These are phyloP conservation scores for Cyaniris semiargus DNA, from an alignment of 2,888 invertebrate genomes.

Conservation along the genomic window DNA sequence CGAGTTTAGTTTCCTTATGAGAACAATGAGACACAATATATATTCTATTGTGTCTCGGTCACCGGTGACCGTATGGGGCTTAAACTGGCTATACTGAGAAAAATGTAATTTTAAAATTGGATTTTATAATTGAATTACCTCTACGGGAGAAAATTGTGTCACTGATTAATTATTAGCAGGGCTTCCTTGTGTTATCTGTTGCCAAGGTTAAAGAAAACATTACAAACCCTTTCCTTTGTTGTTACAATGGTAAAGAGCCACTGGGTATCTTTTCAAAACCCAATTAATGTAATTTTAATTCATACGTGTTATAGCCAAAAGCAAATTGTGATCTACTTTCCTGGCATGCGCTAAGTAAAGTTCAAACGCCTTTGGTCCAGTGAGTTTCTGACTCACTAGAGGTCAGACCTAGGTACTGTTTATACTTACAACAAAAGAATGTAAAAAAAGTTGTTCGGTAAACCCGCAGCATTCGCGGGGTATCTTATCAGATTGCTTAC, in stretches of 20 bases:
- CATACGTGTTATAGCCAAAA: background rate
- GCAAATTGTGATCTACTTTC: constrained; percentile 30
- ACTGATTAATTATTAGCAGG: constrained; percentile 1
- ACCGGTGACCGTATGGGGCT: no score
- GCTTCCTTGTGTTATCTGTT: background rate
- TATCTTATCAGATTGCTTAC: constrained; percentile 47
- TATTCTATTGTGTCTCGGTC: no score
- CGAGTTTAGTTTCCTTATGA: background rate
- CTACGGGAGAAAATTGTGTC: background rate
- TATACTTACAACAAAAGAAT: constrained; percentile 41
- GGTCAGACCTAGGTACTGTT: constrained; percentile 64
- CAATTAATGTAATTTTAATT: background rate
- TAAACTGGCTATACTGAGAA: background rate
- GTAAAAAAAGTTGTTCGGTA: constrained; percentile 42
- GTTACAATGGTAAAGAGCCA: background rate
- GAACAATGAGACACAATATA: no score
- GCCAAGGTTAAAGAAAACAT: constrained; percentile 14
- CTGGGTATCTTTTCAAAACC: background rate
- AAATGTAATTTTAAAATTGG: background rate
- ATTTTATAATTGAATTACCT: constrained; percentile 14
- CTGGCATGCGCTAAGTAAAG: constrained; percentile 46
- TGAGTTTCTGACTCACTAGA: constrained; percentile 62
- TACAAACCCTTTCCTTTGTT: background rate
- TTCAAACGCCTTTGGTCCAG: constrained; percentile 68
- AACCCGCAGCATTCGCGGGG: background rate